Evolutionary conservation across 2,113 vertebrate genomes (phyloP), one percentile per base, ranked within the genome.

Genomic region (Lepus europaeus): DNA sequence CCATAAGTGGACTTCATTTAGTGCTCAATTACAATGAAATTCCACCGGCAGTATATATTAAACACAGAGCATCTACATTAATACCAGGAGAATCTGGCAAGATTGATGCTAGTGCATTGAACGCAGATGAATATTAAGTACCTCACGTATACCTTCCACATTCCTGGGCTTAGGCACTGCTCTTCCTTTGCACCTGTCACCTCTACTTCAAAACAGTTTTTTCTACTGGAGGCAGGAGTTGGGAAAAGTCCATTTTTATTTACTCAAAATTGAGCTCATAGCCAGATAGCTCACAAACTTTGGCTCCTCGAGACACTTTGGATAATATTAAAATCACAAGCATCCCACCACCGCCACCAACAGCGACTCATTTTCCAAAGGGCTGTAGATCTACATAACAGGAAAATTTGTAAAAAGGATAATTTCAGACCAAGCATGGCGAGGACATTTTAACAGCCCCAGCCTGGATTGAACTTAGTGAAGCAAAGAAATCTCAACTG

Each of bases 11-110:
- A 95, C 89, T 97, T 96, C 97, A 97, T 97, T 98, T 98, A 97
- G 96, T 96, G 91, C 90, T 97, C 97, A 96, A 98, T 98, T 97
- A 98, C 96, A 96, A 95, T n/a, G 70, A 98, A 97, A 97, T 97
- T 98, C 96, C 94, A 97, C 88, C 95, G 95, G 96, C 97, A 98
- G 97, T 97, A 95, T 22, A 94, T 97, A 97, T 97, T 95, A 98
- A 98, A 92, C 2, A 16, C 88, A 97, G 93, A 79, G 96, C 87
- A 56, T 97, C 86, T 92, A 49, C 91, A 82, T 97, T 97, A 96
- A 95, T 92, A 97, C 63, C 80, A 96, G 92, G 73, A 97, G 77
- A 63, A 86, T 84, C 97, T 93, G 95, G 81, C 27, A 66, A 97
- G 97, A 98, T 96, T 95, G 96, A 98, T 98, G 91, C 90, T 97